These are phyloP conservation scores for Chironomus tepperi DNA, from an alignment of 1,140 invertebrate species.

Conservation along the genomic window DNA sequence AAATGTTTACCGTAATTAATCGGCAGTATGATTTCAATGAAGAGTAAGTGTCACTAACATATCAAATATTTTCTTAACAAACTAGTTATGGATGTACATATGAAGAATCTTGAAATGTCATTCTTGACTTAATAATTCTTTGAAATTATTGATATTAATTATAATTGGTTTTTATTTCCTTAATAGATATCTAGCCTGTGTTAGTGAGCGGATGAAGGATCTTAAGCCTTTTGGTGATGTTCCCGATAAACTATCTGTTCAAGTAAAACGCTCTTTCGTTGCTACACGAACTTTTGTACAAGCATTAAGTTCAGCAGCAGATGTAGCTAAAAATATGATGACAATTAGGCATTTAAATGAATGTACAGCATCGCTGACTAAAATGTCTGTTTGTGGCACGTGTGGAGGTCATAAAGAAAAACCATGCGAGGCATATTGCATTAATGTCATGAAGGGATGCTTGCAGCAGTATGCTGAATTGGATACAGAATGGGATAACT, in stretches of 20 bases:
- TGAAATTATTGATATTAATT: neutral
- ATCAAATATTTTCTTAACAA: neutral
- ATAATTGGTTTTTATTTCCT: slow-evolving; percentile 8
- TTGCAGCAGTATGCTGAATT: slow-evolving; percentile 75
- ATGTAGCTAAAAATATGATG: slow-evolving; percentile 73
- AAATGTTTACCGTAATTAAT: slow-evolving; percentile 94
- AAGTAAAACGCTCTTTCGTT: slow-evolving; percentile 86
- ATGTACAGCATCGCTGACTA: slow-evolving; percentile 68
- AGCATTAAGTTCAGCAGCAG: slow-evolving; percentile 69
- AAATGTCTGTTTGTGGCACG: slow-evolving; percentile 77
- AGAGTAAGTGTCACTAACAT: slow-evolving; percentile 49
- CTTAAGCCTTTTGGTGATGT: slow-evolving; percentile 92
- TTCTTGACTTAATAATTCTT: no score
- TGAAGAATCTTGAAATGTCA: no score
- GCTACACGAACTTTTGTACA: slow-evolving; percentile 89
- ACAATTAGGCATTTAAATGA: slow-evolving; percentile 53
- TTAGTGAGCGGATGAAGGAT: slow-evolving; percentile 83
- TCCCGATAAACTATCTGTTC: slow-evolving; percentile 77
- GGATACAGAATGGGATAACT: slow-evolving; percentile 81
- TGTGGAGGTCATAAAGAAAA: slow-evolving; percentile 64
- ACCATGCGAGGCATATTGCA: slow-evolving; percentile 79
- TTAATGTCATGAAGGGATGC: slow-evolving; percentile 85
- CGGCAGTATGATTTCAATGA: slow-evolving; percentile 80
- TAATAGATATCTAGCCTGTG: slow-evolving; percentile 68
- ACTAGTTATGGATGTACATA: no score